Evolutionary conservation across 1,140 invertebrate species (phyloP).

Genomic region (Zaprionus kolodkinae): DNA sequence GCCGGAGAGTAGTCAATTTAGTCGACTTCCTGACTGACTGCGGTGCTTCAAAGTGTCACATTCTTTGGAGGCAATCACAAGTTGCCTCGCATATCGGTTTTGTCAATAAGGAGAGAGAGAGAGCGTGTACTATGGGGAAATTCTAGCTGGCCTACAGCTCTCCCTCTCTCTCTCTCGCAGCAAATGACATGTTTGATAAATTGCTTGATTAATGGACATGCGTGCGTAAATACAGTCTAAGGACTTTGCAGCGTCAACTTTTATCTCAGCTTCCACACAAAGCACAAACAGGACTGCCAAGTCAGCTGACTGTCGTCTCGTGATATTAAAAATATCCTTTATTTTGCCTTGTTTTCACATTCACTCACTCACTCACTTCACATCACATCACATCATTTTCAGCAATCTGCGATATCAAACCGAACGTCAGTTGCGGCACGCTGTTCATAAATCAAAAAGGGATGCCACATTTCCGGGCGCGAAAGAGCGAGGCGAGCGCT

Average conservation of each 20-base stretch:
- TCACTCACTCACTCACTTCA: not conserved
- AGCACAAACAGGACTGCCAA: slow-evolving; percentile 6
- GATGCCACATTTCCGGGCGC: slow-evolving; percentile 63
- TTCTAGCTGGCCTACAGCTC: not conserved
- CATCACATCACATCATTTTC: not conserved
- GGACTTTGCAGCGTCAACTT: slow-evolving; percentile 53
- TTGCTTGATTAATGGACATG: slow-evolving; percentile 79
- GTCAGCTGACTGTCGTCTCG: not conserved
- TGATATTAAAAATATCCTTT: slow-evolving; percentile 66
- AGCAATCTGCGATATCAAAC: slow-evolving; percentile 2
- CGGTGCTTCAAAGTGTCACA: slow-evolving; percentile 25
- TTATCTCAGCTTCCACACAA: slow-evolving; percentile 14
- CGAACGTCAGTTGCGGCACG: slow-evolving; percentile 60
- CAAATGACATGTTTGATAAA: slow-evolving; percentile 79
- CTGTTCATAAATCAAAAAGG: slow-evolving; percentile 76
- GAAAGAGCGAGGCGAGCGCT: slow-evolving; percentile 36
- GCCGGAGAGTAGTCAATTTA: slow-evolving; percentile 35
- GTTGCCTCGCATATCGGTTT: slow-evolving; percentile 36
- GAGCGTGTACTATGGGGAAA: not conserved
- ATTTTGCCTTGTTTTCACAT: slow-evolving; percentile 34
- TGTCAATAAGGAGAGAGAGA: slow-evolving; percentile 24
- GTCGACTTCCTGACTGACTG: slow-evolving; percentile 38
- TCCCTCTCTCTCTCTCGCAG: not conserved
- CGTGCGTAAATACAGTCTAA: slow-evolving; percentile 76
- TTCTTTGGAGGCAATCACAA: slow-evolving; percentile 16